phyloP scores from a whole-genome alignment of 2,113 vertebrate species.

The Elanoides forficatus region DNA sequence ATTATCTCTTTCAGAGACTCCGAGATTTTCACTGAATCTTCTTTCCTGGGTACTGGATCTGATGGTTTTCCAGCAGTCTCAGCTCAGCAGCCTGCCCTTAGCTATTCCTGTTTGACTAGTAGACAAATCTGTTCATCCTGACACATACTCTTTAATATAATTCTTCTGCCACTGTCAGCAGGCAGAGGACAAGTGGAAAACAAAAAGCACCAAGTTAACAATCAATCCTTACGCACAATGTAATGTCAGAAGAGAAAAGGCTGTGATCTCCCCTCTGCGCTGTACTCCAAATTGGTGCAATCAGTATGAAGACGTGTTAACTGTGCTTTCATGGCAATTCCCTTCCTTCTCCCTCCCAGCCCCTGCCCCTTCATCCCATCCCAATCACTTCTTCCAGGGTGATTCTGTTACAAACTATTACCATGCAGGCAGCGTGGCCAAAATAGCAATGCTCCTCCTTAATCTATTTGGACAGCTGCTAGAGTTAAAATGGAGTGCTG shows the following conservation, averaged over 20 bases:
- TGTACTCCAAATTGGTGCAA: not conserved
- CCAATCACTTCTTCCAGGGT: not conserved
- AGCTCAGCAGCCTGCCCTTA: not conserved
- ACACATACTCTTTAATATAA: slow-evolving; percentile 70
- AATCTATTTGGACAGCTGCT: not conserved
- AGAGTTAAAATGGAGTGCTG: not conserved
- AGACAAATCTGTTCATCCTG: not conserved
- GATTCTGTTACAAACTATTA: not conserved
- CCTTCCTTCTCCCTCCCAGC: not conserved
- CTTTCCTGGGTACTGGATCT: slow-evolving; percentile 70
- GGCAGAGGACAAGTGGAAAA: not conserved
- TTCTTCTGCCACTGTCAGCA: slow-evolving; percentile 59
- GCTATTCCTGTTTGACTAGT: not conserved
- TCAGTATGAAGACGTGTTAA: not conserved
- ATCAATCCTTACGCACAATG: not conserved
- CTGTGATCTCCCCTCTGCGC: not conserved
- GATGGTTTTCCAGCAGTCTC: not conserved
- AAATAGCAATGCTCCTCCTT: not conserved
- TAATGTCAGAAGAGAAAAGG: not conserved
- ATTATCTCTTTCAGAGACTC: slow-evolving; percentile 61
- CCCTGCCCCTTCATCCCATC: not conserved
- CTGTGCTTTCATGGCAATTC: not conserved
- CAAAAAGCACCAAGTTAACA: not conserved
- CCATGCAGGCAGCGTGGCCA: not conserved
- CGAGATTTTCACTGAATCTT: slow-evolving; percentile 70